Conservation (phyloP, 1,140 invertebrate species). For the Drosophila bocki region DNA sequence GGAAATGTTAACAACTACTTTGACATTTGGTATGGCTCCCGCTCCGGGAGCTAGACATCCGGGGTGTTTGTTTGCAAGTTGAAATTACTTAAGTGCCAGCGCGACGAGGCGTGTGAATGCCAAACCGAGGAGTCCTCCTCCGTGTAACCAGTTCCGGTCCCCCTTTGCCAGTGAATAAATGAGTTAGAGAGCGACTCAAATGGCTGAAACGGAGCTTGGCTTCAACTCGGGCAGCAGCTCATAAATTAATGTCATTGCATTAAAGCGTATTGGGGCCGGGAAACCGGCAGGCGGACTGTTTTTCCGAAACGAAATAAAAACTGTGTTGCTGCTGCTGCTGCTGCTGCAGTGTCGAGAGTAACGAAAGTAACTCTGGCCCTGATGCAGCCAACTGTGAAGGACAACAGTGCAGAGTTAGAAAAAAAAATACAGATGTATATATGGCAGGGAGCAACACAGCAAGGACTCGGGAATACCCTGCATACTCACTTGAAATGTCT, state of each 20-base stretch:
- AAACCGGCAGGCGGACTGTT: conserved; percentile 6
- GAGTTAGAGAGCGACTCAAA: conserved; percentile 36
- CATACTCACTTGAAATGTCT: background rate
- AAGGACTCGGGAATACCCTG: background rate
- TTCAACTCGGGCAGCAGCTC: conserved; percentile 35
- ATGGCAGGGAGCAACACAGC: too few species aligned
- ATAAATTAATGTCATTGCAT: conserved; percentile 76
- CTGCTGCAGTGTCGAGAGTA: conserved; percentile 45
- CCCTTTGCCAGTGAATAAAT: conserved; percentile 35
- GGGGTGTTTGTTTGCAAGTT: conserved; percentile 63
- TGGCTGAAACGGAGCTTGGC: conserved; percentile 30
- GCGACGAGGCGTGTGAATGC: conserved; percentile 72
- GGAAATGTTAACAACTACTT: conserved; percentile 83
- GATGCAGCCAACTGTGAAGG: conserved; percentile 62
- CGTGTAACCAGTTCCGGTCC: conserved; percentile 1
- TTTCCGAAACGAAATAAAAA: conserved; percentile 12
- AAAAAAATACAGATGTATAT: background rate
- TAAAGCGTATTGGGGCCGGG: conserved; percentile 53
- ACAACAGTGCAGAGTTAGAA: conserved; percentile 20
- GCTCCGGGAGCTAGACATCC: conserved; percentile 17
- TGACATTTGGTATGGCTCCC: conserved; percentile 63
- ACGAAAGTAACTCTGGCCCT: conserved; percentile 51
- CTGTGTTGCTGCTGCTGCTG: conserved; percentile 17
- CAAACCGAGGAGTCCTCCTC: conserved; percentile 30
- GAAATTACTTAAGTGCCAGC: conserved; percentile 76